Conservation (phyloP, 1,140 invertebrate species). For the Copidosoma floridanum region DNA sequence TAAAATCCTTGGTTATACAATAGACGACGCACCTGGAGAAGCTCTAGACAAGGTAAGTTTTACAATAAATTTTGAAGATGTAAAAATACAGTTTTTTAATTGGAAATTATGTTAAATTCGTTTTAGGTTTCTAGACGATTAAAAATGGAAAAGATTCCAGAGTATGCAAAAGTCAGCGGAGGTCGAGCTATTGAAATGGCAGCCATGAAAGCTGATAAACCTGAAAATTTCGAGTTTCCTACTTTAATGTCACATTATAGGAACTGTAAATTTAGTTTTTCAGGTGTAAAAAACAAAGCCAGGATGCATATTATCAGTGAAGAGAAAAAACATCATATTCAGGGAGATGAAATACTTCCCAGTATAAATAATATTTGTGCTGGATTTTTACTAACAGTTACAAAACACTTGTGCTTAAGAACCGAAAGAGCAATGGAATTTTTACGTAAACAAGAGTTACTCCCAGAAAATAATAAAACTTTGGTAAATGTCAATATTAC, state of each 20-base stretch:
- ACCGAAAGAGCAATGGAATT: slow-evolving; percentile 81
- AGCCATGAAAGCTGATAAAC: slow-evolving; percentile 68
- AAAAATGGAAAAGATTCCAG: slow-evolving; percentile 77
- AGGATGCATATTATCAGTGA: slow-evolving; percentile 57
- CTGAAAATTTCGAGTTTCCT: slow-evolving; percentile 67
- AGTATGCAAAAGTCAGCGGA: slow-evolving; percentile 72
- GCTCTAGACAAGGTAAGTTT: slow-evolving; percentile 78
- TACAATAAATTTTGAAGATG: slow-evolving; percentile 10
- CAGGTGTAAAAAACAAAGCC: slow-evolving; percentile 67
- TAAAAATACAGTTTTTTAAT: not conserved
- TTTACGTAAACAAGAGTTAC: slow-evolving; percentile 62
- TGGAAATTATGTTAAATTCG: not conserved
- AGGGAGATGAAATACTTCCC: slow-evolving; percentile 71
- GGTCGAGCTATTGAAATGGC: slow-evolving; percentile 83
- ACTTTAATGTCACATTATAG: slow-evolving; percentile 60
- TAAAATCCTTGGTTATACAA: slow-evolving; percentile 71
- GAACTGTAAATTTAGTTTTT: slow-evolving; percentile 85
- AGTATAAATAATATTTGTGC: slow-evolving; percentile 84
- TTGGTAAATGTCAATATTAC: slow-evolving; percentile 64
- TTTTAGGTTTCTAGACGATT: slow-evolving; percentile 75
- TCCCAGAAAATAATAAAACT: slow-evolving; percentile 59
- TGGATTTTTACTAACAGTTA: slow-evolving; percentile 72
- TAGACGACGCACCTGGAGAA: slow-evolving; percentile 90
- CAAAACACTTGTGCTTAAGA: slow-evolving; percentile 77
- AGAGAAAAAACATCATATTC: slow-evolving; percentile 62